phyloP scores from a whole-genome alignment of 2,113 vertebrate genomes.

The Azemiops feae region DNA sequence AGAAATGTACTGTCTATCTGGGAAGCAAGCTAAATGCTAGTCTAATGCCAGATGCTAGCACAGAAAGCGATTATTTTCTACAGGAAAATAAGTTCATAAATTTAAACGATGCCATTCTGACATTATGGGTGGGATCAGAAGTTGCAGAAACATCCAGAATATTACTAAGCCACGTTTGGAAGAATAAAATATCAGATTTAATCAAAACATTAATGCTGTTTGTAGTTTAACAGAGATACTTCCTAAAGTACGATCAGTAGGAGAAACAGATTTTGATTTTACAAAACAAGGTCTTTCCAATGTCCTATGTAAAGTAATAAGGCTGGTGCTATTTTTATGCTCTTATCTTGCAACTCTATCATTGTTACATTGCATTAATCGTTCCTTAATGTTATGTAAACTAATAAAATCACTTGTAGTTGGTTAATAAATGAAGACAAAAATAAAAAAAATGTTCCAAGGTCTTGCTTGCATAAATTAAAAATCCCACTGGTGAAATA shows the following conservation, averaged over 20 bases:
- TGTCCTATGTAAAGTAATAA: background rate
- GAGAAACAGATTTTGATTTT: background rate
- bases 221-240: background rate
- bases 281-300: background rate
- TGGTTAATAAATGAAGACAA: background rate
- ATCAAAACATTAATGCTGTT: background rate
- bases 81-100: background rate
- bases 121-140: background rate
- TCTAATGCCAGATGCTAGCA: background rate
- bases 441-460: background rate
- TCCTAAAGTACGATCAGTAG: background rate
- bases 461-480: background rate
- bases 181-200: background rate
- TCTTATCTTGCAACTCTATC: background rate
- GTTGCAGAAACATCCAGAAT: background rate
- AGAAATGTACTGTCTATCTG: background rate
- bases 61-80: background rate
- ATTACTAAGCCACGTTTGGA: background rate
- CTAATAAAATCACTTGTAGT: background rate
- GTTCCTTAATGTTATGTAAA: background rate
- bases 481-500: background rate
- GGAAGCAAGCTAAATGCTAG: background rate
- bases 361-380: background rate
- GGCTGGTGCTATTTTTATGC: background rate
- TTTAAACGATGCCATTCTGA: background rate